Conservation (phyloP, 2,113 vertebrate genomes). For the Lophius piscatorius region DNA sequence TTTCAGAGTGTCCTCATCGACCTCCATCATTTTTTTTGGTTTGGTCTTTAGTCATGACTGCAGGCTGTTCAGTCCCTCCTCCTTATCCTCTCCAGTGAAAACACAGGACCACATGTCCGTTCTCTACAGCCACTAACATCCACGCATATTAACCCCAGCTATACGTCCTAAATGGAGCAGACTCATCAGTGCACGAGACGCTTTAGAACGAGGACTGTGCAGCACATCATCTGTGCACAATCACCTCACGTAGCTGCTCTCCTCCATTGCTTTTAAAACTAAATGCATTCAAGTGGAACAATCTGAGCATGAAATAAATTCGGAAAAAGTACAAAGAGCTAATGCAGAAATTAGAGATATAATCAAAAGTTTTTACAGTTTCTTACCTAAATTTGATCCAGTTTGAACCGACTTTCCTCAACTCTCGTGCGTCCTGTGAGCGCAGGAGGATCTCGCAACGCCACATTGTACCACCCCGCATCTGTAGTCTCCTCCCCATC, state of each 20-base stretch:
- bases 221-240: too few relatives aligned
- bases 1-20: conserved; percentile 47
- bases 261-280: too few relatives aligned
- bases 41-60: not conserved
- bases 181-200: too few relatives aligned
- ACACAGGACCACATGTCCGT: conserved; percentile 69
- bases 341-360: not conserved
- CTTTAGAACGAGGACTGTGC: too few relatives aligned
- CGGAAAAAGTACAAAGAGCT: too few relatives aligned
- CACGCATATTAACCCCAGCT: conserved; percentile 1
- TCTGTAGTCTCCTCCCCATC: conserved; percentile 71
- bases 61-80: conserved; percentile 53
- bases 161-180: too few relatives aligned
- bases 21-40: conserved; percentile 17
- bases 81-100: conserved; percentile 60
- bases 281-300: too few relatives aligned
- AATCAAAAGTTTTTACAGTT: not conserved
- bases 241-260: too few relatives aligned
- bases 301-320: not conserved
- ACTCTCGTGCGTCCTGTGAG: conserved; percentile 66
- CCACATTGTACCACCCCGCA: conserved; percentile 70
- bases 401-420: conserved; percentile 58
- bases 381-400: conserved; percentile 68
- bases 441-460: conserved; percentile 59
- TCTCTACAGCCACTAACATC: conserved; percentile 36